A percentile compares a stretch with the other conserved stretches of the same genome.
Evolutionary conservation across 2,888 invertebrate species (phyloP).

Genomic region (Thymelicus lineola): DNA sequence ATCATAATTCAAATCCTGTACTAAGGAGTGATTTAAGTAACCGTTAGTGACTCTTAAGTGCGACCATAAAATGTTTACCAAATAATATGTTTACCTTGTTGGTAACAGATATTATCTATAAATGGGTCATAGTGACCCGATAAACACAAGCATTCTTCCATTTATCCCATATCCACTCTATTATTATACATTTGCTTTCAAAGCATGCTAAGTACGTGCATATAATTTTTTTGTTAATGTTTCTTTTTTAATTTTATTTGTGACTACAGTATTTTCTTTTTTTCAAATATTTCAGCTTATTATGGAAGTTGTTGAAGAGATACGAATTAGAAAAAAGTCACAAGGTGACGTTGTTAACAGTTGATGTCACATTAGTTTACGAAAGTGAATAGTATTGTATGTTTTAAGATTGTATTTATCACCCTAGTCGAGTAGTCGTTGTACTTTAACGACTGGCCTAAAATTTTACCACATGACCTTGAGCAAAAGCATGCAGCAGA

Average conservation of each 20-base stretch:
- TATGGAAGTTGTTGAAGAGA: slow-evolving; percentile 83
- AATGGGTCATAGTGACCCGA: too few species aligned
- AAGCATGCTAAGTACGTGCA: background rate
- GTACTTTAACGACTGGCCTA: background rate
- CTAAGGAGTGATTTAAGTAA: too few species aligned
- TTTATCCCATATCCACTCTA: too few species aligned
- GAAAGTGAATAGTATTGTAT: slow-evolving; percentile 35
- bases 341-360: slow-evolving; percentile 71
- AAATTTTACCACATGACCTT: background rate
- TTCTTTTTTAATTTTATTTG: slow-evolving; percentile 10
- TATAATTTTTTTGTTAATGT: background rate
- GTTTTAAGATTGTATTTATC: slow-evolving; percentile 25
- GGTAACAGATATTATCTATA: too few species aligned
- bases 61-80: too few species aligned
- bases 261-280: slow-evolving; percentile 46
- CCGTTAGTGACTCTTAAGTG: too few species aligned
- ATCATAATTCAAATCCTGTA: too few species aligned
- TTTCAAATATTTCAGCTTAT: slow-evolving; percentile 80
- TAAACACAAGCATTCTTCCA: too few species aligned
- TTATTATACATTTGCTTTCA: too few species aligned
- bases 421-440: slow-evolving; percentile 30
- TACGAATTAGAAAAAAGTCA: slow-evolving; percentile 82
- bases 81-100: too few species aligned
- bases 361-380: slow-evolving; percentile 53
- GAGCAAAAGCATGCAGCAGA: too few species aligned